These are phyloP conservation scores for Pharmacophagus antenor DNA, from an alignment of 2,888 invertebrate genomes.

Conservation along the genomic window DNA sequence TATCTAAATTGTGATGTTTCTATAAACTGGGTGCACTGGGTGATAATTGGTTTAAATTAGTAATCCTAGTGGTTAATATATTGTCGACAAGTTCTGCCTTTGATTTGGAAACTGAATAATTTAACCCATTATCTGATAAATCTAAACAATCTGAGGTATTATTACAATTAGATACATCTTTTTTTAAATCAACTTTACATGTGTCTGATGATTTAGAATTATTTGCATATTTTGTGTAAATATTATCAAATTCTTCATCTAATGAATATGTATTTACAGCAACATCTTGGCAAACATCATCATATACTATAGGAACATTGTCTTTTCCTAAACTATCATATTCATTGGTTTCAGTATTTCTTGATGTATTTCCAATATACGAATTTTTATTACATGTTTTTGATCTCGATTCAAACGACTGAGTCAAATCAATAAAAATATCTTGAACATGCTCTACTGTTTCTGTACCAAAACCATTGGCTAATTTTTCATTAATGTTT, in stretches of 20 bases:
- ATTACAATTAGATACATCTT: constrained; percentile 41
- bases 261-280: constrained; percentile 14
- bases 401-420: constrained; percentile 14
- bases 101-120: constrained; percentile 79
- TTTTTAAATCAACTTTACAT: constrained; percentile 22
- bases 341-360: constrained; percentile 9
- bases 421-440: constrained; percentile 20
- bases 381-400: neutral
- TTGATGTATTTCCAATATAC: neutral
- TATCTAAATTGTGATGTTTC: constrained; percentile 29
- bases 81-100: constrained; percentile 48
- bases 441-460: neutral
- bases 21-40: no score
- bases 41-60: no score
- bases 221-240: constrained; percentile 14
- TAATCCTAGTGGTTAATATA: constrained; percentile 48
- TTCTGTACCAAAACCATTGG: neutral
- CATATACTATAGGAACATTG: constrained; percentile 66
- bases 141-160: constrained; percentile 54
- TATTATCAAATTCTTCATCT: constrained; percentile 13
- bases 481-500: neutral
- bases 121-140: constrained; percentile 82
- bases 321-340: constrained; percentile 48
- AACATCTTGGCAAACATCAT: constrained; percentile 48
- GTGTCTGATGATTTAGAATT: constrained; percentile 27